Evolutionary conservation across 1,140 invertebrate genomes (phyloP).

Genomic region (Mycetomoellerius zeteki): DNA sequence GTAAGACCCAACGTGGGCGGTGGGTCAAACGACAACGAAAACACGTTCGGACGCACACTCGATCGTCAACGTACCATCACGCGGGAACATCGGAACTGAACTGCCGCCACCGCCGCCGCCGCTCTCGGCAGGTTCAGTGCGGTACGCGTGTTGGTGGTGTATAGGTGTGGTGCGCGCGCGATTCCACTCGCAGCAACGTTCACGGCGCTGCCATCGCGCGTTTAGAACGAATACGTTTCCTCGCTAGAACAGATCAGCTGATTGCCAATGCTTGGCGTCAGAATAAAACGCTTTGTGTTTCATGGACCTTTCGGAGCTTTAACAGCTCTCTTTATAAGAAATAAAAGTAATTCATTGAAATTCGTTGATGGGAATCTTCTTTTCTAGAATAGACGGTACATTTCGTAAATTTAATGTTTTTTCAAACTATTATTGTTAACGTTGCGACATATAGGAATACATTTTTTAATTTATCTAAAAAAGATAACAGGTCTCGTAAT

Average conservation of each 20-base stretch:
- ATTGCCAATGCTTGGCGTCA: slow-evolving; percentile 39
- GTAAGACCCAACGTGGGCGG: background rate
- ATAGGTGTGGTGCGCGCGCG: background rate
- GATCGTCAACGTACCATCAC: slow-evolving; percentile 75
- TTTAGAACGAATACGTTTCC: background rate
- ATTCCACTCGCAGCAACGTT: slow-evolving; percentile 47
- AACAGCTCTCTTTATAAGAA: background rate
- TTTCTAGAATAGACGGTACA: background rate
- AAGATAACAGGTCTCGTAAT: too few relatives aligned
- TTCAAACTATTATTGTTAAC: background rate
- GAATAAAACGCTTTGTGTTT: background rate
- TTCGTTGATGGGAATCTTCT: background rate
- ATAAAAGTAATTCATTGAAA: background rate
- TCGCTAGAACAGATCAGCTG: slow-evolving; percentile 70
- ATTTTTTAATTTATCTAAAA: too few relatives aligned
- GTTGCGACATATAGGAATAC: background rate
- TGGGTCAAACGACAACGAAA: background rate
- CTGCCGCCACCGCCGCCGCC: slow-evolving; percentile 72
- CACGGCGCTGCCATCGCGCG: slow-evolving; percentile 41
- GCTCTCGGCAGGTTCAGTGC: slow-evolving; percentile 69
- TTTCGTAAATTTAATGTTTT: background rate
- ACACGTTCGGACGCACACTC: slow-evolving; percentile 1
- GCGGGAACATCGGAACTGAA: slow-evolving; percentile 84
- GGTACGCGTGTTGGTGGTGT: slow-evolving; percentile 48
- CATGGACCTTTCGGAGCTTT: background rate